phyloP scores from a whole-genome alignment of 2,888 invertebrate genomes.

The Stenichneumon culpator region DNA sequence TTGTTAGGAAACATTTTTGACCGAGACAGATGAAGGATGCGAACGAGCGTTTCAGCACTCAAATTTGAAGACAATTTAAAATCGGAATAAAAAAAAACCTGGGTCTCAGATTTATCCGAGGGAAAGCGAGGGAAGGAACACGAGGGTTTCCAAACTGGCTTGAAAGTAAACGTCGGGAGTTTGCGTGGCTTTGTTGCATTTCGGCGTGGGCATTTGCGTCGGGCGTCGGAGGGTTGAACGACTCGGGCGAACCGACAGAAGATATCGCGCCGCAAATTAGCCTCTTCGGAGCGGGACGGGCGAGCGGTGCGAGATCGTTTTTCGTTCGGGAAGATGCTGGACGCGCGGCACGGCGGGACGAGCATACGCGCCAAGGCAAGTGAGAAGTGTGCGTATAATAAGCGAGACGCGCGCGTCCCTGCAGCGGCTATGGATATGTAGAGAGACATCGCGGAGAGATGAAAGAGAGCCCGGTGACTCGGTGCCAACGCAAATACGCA shows the following conservation, averaged over 20 bases:
- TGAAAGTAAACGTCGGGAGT: background rate
- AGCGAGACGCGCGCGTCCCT: constrained; percentile 32
- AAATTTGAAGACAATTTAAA: background rate
- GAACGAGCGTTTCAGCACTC: too few relatives aligned
- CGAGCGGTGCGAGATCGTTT: constrained; percentile 58
- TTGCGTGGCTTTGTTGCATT: constrained; percentile 40
- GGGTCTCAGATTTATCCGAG: background rate
- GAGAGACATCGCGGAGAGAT: constrained; percentile 68
- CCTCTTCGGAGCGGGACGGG: constrained; percentile 56
- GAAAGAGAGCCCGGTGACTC: constrained; percentile 79
- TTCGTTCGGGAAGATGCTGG: constrained; percentile 49
- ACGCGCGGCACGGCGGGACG: background rate
- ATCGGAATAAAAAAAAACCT: background rate
- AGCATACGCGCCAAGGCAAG: background rate
- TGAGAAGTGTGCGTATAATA: constrained; percentile 32
- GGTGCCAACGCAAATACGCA: constrained; percentile 84
- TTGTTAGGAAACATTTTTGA: background rate
- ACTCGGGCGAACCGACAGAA: constrained; percentile 42
- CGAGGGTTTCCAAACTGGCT: background rate
- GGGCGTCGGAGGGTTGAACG: constrained; percentile 57
- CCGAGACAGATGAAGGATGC: background rate
- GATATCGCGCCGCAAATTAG: constrained; percentile 64
- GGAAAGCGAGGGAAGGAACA: background rate
- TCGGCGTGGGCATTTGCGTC: constrained; percentile 17
- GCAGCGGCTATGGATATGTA: constrained; percentile 28